phyloP scores from a whole-genome alignment of 2,888 invertebrate genomes.

The Caenorhabditis sp. region DNA sequence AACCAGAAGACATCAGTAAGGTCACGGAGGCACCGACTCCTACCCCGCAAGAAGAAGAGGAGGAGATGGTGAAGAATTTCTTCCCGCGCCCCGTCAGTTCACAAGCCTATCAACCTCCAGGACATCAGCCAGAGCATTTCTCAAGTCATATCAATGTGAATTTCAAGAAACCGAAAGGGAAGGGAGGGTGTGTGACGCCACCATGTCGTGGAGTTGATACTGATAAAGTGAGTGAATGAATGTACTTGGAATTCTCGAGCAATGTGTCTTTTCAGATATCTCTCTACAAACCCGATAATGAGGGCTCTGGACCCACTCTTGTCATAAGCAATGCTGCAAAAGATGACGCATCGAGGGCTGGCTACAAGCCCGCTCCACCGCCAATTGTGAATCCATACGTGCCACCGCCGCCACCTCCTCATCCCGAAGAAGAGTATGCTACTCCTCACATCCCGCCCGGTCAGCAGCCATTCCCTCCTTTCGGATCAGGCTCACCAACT shows the following conservation, averaged over 20 bases:
- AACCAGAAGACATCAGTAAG: conserved; percentile 30
- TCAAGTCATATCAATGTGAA: conserved; percentile 60
- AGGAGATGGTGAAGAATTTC: conserved; percentile 55
- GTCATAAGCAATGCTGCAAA: conserved; percentile 65
- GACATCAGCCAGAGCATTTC: conserved; percentile 50
- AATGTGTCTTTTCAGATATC: conserved; percentile 35
- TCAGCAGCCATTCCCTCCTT: conserved; percentile 47
- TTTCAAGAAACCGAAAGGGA: conserved; percentile 54
- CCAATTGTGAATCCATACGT: conserved; percentile 44
- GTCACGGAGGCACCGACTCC: conserved; percentile 5
- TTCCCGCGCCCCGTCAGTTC: conserved; percentile 56
- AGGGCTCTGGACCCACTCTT: conserved; percentile 46
- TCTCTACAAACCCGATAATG: conserved; percentile 57
- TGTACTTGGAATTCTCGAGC: background rate
- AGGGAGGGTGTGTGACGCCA: conserved; percentile 32
- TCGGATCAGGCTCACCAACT: background rate
- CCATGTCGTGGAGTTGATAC: conserved; percentile 50
- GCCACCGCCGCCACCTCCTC: conserved; percentile 42
- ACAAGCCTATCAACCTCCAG: conserved; percentile 60
- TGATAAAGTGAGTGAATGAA: conserved; percentile 51
- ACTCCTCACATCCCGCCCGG: conserved; percentile 48
- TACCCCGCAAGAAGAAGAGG: conserved; percentile 40
- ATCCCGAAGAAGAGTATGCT: conserved; percentile 50
- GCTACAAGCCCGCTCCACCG: conserved; percentile 50
- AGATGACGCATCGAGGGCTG: conserved; percentile 49